Base-by-base conservation (phyloP, 2,113 vertebrate genomes). In the Pyxicephalus adspersus region DNA sequence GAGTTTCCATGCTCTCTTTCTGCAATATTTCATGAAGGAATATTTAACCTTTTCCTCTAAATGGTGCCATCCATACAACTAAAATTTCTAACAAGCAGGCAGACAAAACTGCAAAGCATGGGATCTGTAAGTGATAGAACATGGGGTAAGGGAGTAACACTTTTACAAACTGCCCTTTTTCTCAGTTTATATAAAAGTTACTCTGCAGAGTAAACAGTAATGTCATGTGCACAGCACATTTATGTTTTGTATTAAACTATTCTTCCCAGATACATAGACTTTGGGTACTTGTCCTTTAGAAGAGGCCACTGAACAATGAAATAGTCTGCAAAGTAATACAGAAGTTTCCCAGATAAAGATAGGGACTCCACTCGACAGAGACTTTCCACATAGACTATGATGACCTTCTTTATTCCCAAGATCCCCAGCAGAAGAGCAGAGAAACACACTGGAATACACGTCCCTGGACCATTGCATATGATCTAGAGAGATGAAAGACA, bases 401-500 rank as follows among this genome's bases (percentile, higher is more conserved):
- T 83, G 61, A 96, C 90, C 88, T 91, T 96, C 92, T 98, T 97
- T 75, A 97, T 74, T 86, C 94, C 94, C 58, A 98, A 86, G 72
- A 96, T 87, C 61, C 94, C 93, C 17, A 98, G 94, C 11, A 98
- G 91, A 81, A 98, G 88, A 70, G 91, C 96, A 29, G 94, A 93
- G 54, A 89, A 13, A 83, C 96, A 98, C 55, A 98, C 85, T 50
- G 98, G 98, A 83, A 98, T 89, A 55, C 97, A 99, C 0, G 98
- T 99, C 73, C 98, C 98, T 0, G 98, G 97, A 60, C 98, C 97
- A 1, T 99, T 99, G 90, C 96, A 98, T 87, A 99, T 83, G 86
- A 99, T 92, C 98, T 99, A 87, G 61, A 94, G 87, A 61, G 83
- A 16, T 55, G 74, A 83, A 83, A 45, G 26, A 64, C 0, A 7